Base-by-base conservation (phyloP, 2,888 invertebrate genomes). In the Metopia argyrocephala region DNA sequence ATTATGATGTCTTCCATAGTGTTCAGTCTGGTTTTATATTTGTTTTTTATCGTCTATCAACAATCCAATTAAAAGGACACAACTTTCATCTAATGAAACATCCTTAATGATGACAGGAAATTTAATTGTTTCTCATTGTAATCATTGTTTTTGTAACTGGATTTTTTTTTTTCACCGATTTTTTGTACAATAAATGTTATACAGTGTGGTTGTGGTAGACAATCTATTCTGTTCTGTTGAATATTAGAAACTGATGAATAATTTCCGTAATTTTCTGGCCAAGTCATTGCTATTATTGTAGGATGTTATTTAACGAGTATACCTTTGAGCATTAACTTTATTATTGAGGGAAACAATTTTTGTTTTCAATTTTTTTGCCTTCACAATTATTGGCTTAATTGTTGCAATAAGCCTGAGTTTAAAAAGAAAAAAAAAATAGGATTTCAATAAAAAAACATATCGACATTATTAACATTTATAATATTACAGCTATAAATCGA, bases 11-110 rank as follows among this genome's bases (percentile, higher is more conserved):
- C 15, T 3, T 38, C 3, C 38, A 38, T 6, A 38, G 38, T 38
- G n/a, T n/a, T 31, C 48, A 48, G 2, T 18, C 5, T 18, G 48
- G 3, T 20, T 20, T 20, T 21, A 7, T 1, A 0, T 12, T 21
- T 3, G 6, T 52, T 3, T 18, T 21, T 15, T 57, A 25, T 61
- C 12, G 68, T 69, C 76, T 73, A 80, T 65, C 73, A 80, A 48
- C 80, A 81, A 78, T 81, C 80, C 74, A 81, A 81, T 81, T 81
- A 81, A 81, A 81, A 76, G 48, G 76, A 74, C 76, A 76, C 69
- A 78, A 78, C 54, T 76, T 75, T 70, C n/a, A 73, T 74, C 69
- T 65, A 76, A 69, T 76, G 73, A 76, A 52, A 74, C 38, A 52
- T 81, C 54, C 31, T n/a, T 74, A 69, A 76, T 74, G 80, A 73